Evolutionary conservation across 2,113 vertebrate species (phyloP).

Genomic region (Elachura formosa): DNA sequence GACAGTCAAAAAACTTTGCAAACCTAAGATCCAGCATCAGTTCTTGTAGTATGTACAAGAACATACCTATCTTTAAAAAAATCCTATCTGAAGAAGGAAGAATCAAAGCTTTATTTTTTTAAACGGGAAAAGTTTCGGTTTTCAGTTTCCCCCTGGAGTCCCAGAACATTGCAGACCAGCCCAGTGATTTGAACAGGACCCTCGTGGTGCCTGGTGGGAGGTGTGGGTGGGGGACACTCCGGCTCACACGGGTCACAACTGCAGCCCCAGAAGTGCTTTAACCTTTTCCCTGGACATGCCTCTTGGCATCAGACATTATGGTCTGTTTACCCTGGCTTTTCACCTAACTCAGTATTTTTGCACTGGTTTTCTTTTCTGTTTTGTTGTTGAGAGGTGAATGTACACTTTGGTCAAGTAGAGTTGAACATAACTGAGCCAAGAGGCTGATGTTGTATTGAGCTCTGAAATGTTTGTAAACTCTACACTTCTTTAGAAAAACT

Average conservation of each 20-base stretch:
- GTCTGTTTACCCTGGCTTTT: not conserved
- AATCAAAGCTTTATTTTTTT: not conserved
- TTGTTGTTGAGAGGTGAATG: not conserved
- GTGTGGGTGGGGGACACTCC: not conserved
- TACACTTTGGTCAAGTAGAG: fast-evolving
- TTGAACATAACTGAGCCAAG: not conserved
- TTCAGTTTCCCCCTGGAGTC: not conserved
- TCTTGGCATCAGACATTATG: fast-evolving
- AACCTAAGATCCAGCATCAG: not conserved
- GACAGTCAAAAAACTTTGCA: not conserved
- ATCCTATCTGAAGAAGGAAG: not conserved
- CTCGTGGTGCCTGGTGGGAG: not conserved
- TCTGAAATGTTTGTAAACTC: not conserved
- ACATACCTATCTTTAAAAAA: not conserved
- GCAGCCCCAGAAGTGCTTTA: not conserved
- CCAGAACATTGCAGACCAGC: not conserved
- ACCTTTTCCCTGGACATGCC: fast-evolving
- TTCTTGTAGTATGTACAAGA: not conserved
- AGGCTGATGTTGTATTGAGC: not conserved
- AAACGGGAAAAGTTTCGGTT: not conserved
- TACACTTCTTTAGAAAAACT: not conserved
- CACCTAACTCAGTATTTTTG: not conserved
- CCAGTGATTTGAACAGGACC: not conserved
- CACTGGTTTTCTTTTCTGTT: not conserved
- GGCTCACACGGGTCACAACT: not conserved